Evolutionary conservation across 2,888 invertebrate genomes (phyloP).

Genomic region (Lasius platythorax): DNA sequence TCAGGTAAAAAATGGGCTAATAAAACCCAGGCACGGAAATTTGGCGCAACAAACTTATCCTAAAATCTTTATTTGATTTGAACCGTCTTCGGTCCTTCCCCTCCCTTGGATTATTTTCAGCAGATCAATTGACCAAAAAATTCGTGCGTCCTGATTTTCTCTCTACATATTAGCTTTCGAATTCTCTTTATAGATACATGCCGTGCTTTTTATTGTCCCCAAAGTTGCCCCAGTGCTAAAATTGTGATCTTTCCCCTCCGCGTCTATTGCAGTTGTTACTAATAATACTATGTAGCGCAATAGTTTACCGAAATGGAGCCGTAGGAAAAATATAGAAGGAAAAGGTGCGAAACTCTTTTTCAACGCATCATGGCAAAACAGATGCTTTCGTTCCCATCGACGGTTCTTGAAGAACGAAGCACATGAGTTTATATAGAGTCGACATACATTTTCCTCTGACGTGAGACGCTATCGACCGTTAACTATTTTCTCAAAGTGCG

Average conservation of each 20-base stretch:
- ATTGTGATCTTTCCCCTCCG: neutral
- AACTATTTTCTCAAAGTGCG: conserved; percentile 35
- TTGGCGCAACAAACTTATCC: too few relatives aligned
- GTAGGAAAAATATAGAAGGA: neutral
- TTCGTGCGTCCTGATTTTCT: neutral
- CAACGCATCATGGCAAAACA: conserved; percentile 16
- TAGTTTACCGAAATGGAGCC: neutral
- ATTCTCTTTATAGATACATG: neutral
- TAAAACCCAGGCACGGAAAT: too few relatives aligned
- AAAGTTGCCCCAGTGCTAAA: neutral
- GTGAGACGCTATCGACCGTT: conserved; percentile 50
- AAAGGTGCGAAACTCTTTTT: conserved; percentile 31
- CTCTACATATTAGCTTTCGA: neutral
- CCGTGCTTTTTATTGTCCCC: neutral
- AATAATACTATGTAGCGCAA: neutral
- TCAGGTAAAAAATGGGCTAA: too few relatives aligned
- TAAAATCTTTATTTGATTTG: too few relatives aligned
- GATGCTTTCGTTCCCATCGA: conserved; percentile 39
- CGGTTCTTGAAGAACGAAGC: conserved; percentile 24
- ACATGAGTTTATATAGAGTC: conserved; percentile 27
- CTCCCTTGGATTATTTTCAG: too few relatives aligned
- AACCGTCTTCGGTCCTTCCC: too few relatives aligned
- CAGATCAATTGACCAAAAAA: too few relatives aligned
- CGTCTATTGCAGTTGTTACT: neutral
- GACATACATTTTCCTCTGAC: conserved; percentile 54